These are phyloP conservation scores for Chrysocyon brachyurus DNA, from an alignment of 2,797 vertebrate genomes.

Conservation along the genomic window DNA sequence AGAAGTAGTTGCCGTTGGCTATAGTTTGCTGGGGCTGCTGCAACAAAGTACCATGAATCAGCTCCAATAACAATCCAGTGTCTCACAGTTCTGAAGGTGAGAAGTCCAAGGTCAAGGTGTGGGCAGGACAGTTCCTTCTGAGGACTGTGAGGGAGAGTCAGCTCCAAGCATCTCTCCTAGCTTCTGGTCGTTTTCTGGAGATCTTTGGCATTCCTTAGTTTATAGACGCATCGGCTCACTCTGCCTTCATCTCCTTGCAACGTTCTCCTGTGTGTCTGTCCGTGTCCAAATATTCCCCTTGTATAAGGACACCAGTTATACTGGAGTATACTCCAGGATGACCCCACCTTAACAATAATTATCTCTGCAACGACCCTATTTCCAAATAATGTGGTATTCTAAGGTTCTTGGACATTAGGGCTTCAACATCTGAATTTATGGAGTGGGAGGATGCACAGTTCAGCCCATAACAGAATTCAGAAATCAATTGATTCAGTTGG, in stretches of 20 bases:
- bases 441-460: not conserved
- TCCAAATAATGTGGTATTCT: not conserved
- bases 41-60: no score
- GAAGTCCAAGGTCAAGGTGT: not conserved
- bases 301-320: not conserved
- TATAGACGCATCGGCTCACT: not conserved
- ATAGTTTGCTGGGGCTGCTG: not conserved
- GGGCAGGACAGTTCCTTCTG: not conserved
- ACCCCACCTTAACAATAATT: not conserved
- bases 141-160: not conserved
- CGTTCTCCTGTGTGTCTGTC: rapidly evolving
- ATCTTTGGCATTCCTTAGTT: not conserved
- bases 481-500: not conserved
- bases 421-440: not conserved
- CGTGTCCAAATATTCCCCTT: not conserved
- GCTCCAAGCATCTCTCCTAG: not conserved
- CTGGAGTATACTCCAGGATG: not conserved
- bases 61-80: not conserved
- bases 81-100: not conserved
- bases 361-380: not conserved
- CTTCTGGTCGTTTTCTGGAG: not conserved
- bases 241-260: not conserved
- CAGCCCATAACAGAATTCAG: not conserved
- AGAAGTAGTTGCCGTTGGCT: not conserved
- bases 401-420: not conserved